These are phyloP conservation scores for Eretmodus cyanostictus DNA, from an alignment of 2,113 vertebrate genomes.

Conservation along the genomic window DNA sequence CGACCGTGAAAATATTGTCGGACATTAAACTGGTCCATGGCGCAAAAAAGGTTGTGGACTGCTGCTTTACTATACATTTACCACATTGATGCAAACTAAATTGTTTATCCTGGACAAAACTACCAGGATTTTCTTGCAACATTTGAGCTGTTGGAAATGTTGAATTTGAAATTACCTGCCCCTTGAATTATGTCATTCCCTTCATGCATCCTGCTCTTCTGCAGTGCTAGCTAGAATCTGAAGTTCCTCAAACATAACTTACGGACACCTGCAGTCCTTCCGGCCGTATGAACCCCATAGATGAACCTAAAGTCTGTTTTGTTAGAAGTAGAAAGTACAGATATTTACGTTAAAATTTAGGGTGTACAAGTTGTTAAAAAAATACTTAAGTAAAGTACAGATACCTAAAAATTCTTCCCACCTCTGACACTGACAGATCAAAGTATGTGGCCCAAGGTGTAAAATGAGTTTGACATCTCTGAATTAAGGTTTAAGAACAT, in stretches of 20 bases:
- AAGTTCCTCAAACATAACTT: neutral
- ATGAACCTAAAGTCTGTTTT: neutral
- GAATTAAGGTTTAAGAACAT: neutral
- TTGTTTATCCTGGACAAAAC: neutral
- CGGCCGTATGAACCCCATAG: neutral
- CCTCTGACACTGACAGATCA: neutral
- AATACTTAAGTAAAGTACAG: neutral
- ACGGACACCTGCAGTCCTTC: neutral
- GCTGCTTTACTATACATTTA: neutral
- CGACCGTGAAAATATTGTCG: neutral
- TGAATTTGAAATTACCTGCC: neutral
- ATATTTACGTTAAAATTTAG: neutral
- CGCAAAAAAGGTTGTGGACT: neutral
- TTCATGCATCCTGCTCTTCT: neutral
- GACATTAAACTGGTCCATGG: neutral
- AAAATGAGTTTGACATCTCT: neutral
- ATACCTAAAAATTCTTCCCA: neutral
- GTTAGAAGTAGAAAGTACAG: neutral
- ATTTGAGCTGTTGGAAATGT: neutral
- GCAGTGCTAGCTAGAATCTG: neutral
- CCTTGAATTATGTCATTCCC: neutral
- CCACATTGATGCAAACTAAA: neutral
- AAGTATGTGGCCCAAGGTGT: neutral
- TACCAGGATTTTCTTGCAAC: neutral
- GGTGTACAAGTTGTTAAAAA: neutral